A percentile compares a stretch with the other conserved stretches of the same genome.
phyloP scores from a whole-genome alignment of 2,113 vertebrate species.

The Chlorodrepanis virens region DNA sequence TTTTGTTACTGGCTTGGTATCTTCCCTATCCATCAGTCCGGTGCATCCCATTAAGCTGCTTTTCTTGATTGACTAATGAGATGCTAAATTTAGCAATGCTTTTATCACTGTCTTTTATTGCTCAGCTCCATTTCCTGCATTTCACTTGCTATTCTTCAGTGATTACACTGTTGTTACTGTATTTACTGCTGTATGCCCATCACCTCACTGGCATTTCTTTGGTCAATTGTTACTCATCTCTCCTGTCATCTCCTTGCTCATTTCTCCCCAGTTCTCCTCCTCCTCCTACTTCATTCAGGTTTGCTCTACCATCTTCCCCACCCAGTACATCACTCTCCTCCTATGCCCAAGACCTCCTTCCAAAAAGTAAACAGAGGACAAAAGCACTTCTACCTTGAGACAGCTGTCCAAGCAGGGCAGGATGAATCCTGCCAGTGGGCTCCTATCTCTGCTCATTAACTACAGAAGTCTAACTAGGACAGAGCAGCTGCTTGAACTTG shows the following conservation, averaged over 20 bases:
- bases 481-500: neutral
- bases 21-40: neutral
- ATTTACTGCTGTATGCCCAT: neutral
- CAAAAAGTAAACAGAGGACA: neutral
- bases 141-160: neutral
- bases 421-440: neutral
- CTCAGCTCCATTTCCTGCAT: neutral
- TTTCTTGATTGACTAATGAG: constrained; percentile 42
- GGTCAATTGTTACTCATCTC: neutral
- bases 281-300: neutral
- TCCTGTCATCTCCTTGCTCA: neutral
- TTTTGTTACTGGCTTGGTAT: neutral
- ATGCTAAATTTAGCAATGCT: constrained; percentile 22
- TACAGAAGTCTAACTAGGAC: neutral
- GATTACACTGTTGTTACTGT: neutral
- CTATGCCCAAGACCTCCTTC: neutral
- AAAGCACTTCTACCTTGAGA: neutral
- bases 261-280: neutral
- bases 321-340: neutral
- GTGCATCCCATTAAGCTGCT: neutral
- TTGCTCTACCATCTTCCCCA: neutral
- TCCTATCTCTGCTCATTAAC: neutral
- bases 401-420: neutral
- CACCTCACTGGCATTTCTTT: neutral
- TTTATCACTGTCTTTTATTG: neutral